These are phyloP conservation scores for Agrotis clavis DNA, from an alignment of 2,888 invertebrate genomes.

Conservation along the genomic window DNA sequence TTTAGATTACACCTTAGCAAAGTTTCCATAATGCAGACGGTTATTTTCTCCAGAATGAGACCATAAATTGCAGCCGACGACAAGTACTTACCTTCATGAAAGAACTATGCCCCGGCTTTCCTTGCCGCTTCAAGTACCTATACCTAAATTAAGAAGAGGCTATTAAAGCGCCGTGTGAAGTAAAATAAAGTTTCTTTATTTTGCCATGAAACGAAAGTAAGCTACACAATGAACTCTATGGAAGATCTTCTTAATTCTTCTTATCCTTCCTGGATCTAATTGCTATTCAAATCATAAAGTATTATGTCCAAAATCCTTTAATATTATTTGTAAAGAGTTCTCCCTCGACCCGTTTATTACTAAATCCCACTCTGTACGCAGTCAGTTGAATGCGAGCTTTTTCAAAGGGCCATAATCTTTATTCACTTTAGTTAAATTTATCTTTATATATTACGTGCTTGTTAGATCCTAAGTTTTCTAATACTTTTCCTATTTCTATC, in stretches of 20 bases:
- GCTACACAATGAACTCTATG: neutral
- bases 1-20: conserved; percentile 59
- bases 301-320: too few species aligned
- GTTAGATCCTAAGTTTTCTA: too few species aligned
- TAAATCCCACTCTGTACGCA: too few species aligned
- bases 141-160: conserved; percentile 57
- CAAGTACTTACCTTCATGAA: conserved; percentile 67
- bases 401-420: too few species aligned
- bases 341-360: too few species aligned
- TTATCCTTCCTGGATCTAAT: too few species aligned
- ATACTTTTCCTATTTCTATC: too few species aligned
- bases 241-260: neutral
- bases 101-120: conserved; percentile 59
- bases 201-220: conserved; percentile 24
- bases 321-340: too few species aligned
- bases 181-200: conserved; percentile 24
- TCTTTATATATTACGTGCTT: too few species aligned
- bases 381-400: too few species aligned
- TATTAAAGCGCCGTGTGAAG: conserved; percentile 42
- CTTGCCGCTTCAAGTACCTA: conserved; percentile 51
- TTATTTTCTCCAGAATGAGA: conserved; percentile 75
- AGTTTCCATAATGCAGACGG: conserved; percentile 70
- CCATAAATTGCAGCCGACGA: conserved; percentile 79
- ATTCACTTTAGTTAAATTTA: too few species aligned
- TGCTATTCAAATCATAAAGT: too few species aligned